Evolutionary conservation across 2,113 vertebrate genomes (phyloP).

Genomic region (Polypterus bichir): DNA sequence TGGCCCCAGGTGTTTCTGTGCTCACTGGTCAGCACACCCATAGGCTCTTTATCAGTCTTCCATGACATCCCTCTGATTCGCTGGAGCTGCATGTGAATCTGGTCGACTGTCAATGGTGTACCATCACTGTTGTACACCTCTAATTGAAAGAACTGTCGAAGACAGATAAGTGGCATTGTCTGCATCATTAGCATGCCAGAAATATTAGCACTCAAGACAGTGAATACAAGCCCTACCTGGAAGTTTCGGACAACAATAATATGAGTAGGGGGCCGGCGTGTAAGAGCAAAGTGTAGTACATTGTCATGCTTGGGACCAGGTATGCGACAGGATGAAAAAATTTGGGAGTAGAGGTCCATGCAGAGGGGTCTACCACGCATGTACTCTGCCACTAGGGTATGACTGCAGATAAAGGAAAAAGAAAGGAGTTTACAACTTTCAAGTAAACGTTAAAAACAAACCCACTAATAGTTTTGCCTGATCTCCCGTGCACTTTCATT

Average conservation of each 20-base stretch:
- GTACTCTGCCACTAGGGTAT: conserved; percentile 43
- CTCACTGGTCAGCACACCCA: conserved; percentile 70
- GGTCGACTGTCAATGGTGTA: conserved; percentile 57
- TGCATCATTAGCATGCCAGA: not conserved
- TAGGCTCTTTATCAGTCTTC: conserved; percentile 71
- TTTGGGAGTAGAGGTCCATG: conserved; percentile 56
- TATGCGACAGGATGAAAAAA: conserved; percentile 67
- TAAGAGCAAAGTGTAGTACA: conserved; percentile 42
- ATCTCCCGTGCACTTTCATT: too few species aligned
- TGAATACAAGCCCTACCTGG: conserved; percentile 42
- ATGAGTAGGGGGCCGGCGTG: conserved; percentile 43
- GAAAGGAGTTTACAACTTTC: too few species aligned
- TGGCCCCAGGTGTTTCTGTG: conserved; percentile 69
- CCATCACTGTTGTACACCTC: conserved; percentile 73
- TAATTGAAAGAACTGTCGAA: conserved; percentile 62
- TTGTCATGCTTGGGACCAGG: conserved; percentile 62
- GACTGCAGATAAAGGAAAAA: conserved; percentile 28
- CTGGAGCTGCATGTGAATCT: conserved; percentile 63
- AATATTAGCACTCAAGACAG: not conserved
- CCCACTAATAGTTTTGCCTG: too few species aligned
- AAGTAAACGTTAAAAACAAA: too few species aligned
- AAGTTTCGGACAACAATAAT: conserved; percentile 69
- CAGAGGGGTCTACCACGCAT: conserved; percentile 53
- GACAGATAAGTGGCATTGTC: not conserved
- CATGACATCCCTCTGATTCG: conserved; percentile 60